Percentiles rank a stretch among this genome's conserved stretches.
These are phyloP conservation scores for Rhodinocichla rosea DNA, from an alignment of 2,113 vertebrate genomes.

Conservation along the genomic window DNA sequence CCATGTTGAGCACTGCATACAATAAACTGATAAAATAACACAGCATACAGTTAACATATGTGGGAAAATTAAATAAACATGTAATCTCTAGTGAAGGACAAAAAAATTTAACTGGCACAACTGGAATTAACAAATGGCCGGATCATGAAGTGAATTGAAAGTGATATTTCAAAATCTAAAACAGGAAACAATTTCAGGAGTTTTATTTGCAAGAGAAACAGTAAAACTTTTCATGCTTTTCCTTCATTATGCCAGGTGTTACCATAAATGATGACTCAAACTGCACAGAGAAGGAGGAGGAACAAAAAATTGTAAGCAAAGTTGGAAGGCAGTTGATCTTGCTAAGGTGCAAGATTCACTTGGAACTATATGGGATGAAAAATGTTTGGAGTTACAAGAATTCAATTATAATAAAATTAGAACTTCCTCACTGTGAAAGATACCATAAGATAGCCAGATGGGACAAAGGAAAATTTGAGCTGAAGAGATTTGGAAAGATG, in stretches of 20 bases:
- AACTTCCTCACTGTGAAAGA: background rate
- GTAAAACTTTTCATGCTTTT: background rate
- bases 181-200: background rate
- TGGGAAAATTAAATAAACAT: background rate
- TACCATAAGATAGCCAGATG: background rate
- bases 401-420: background rate
- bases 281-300: background rate
- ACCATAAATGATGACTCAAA: background rate
- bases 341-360: background rate
- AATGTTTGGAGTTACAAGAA: background rate
- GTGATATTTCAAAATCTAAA: background rate
- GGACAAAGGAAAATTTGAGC: rapidly evolving
- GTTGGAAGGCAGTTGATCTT: background rate
- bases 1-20: background rate
- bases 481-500: background rate
- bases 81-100: background rate
- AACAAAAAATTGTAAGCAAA: background rate
- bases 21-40: background rate
- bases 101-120: background rate
- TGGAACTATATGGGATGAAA: background rate
- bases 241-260: background rate
- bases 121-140: background rate
- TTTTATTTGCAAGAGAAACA: background rate
- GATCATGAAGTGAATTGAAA: background rate
- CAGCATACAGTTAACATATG: background rate